Percentiles rank a stretch among this genome's conserved stretches.
These are phyloP conservation scores for Homalodisca vitripennis DNA, from an alignment of 1,140 invertebrate genomes.

Conservation along the genomic window DNA sequence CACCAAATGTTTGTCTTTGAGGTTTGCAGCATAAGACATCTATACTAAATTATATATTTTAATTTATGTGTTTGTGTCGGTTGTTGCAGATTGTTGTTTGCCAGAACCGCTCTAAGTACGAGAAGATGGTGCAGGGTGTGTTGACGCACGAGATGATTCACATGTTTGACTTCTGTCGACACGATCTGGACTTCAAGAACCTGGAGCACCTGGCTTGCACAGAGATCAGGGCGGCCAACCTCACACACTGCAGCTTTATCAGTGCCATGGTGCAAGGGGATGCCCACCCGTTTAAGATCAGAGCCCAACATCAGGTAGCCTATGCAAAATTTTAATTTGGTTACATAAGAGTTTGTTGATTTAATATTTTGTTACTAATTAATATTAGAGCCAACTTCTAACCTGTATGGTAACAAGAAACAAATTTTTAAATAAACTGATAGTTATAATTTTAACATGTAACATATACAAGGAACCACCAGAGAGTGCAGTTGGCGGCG, in stretches of 20 bases:
- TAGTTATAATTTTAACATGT: too few species aligned
- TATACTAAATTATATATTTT: too few species aligned
- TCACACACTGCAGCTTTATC: slow-evolving; percentile 87
- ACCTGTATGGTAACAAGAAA: too few species aligned
- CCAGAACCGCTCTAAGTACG: slow-evolving; percentile 72
- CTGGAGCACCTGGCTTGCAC: slow-evolving; percentile 93
- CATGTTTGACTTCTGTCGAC: slow-evolving; percentile 93
- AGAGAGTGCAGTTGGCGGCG: too few species aligned
- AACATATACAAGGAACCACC: too few species aligned
- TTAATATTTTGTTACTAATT: too few species aligned
- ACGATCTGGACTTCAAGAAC: slow-evolving; percentile 87
- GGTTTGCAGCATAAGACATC: too few species aligned
- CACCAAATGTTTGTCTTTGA: background rate
- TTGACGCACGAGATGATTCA: slow-evolving; percentile 93
- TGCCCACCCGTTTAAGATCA: slow-evolving; percentile 70
- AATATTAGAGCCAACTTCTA: too few species aligned
- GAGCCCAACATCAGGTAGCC: slow-evolving; percentile 69
- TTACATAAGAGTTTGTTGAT: too few species aligned
- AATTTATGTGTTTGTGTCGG: slow-evolving; percentile 32
- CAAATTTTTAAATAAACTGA: too few species aligned
- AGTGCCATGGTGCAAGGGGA: slow-evolving; percentile 76
- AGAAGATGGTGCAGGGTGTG: slow-evolving; percentile 71
- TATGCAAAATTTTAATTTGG: too few species aligned
- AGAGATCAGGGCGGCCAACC: slow-evolving; percentile 88
- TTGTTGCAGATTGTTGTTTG: slow-evolving; percentile 81